phyloP scores from a whole-genome alignment of 2,113 vertebrate genomes.

The Galeopterus variegatus region DNA sequence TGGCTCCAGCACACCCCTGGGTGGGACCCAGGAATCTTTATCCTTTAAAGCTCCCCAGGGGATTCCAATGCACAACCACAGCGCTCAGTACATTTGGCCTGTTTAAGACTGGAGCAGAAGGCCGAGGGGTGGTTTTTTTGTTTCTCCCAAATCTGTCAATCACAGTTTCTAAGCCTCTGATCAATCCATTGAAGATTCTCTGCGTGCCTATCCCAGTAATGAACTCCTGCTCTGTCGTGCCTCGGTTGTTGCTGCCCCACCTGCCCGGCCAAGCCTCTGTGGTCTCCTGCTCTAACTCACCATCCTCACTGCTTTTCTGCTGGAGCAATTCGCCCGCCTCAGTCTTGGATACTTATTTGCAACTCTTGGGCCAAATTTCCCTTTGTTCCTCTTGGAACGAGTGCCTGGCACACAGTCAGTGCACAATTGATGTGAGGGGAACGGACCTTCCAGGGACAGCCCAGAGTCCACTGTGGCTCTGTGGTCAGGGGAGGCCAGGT shows the following conservation, averaged over 20 bases:
- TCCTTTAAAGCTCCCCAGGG: not conserved
- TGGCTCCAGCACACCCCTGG: not conserved
- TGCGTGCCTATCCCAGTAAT: not conserved
- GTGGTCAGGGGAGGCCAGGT: not conserved
- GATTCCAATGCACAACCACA: not conserved
- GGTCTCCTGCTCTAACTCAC: not conserved
- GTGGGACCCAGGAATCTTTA: not conserved
- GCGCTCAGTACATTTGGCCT: not conserved
- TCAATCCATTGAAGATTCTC: not conserved
- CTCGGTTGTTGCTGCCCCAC: not conserved
- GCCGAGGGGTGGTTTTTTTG: not conserved
- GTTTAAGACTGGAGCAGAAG: not conserved
- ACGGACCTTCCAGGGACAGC: not conserved
- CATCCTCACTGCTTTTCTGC: not conserved
- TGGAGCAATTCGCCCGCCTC: not conserved
- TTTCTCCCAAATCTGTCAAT: not conserved
- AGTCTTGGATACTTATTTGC: not conserved
- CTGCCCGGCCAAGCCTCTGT: not conserved
- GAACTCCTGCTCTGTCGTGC: not conserved
- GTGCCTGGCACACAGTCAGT: not conserved
- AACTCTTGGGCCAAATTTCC: not conserved
- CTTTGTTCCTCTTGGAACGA: not conserved
- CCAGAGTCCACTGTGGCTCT: rapidly evolving
- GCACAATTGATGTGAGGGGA: not conserved
- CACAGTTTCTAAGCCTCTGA: not conserved